Conservation (phyloP, 2,797 vertebrate species). For the Varecia variegata region DNA sequence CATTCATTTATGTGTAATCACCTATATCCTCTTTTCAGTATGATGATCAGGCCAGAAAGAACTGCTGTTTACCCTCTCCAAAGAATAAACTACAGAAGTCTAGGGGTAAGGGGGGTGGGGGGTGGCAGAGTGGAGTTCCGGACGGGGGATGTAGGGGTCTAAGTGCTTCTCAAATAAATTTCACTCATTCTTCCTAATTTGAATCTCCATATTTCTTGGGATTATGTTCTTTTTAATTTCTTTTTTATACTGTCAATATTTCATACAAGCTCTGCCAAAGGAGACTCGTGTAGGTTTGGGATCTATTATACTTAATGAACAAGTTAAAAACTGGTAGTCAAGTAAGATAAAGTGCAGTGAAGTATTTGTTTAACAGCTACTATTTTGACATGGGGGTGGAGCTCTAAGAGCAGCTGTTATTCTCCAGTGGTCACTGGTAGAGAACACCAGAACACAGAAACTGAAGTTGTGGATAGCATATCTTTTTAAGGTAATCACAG, state of each 20-base stretch:
- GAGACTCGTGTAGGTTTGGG: neutral
- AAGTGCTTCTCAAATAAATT: neutral
- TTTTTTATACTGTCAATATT: neutral
- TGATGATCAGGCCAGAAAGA: neutral
- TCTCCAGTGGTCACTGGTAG: conserved; percentile 1
- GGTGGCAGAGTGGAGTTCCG: neutral
- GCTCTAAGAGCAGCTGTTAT: neutral
- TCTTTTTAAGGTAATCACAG: conserved; percentile 71
- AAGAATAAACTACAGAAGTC: neutral
- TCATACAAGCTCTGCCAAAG: neutral
- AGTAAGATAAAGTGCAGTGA: neutral
- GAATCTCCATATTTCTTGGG: neutral
- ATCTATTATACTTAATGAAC: neutral
- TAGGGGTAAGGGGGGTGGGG: neutral
- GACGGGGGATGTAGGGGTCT: neutral
- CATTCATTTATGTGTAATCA: neutral
- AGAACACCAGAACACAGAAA: neutral
- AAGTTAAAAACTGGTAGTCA: conserved; percentile 30
- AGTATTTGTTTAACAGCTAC: conserved; percentile 11
- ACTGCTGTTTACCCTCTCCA: neutral
- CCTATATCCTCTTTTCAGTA: neutral
- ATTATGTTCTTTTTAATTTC: neutral
- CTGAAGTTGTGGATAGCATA: conserved; percentile 16
- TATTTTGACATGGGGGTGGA: neutral
- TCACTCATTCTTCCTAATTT: neutral